phyloP scores from a whole-genome alignment of 2,113 vertebrate species.

The Phalacrocorax aristotelis region DNA sequence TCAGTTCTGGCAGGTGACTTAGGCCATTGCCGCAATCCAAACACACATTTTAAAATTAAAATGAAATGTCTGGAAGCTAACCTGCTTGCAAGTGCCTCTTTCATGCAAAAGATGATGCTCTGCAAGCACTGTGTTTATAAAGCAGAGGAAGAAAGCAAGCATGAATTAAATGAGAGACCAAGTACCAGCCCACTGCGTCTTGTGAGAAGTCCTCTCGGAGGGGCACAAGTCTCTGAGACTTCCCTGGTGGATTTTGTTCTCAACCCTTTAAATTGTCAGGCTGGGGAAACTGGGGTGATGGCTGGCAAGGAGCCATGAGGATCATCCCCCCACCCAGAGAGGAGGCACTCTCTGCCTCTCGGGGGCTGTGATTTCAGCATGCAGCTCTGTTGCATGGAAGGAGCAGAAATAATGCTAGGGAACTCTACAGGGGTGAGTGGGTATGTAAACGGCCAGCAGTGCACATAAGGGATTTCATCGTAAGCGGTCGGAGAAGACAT shows the following conservation, averaged over 20 bases:
- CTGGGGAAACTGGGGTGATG: neutral
- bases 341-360: neutral
- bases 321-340: neutral
- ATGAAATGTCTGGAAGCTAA: neutral
- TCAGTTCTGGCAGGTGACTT: neutral
- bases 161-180: neutral
- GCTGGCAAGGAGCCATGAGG: neutral
- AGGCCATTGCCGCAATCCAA: neutral
- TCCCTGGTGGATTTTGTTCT: neutral
- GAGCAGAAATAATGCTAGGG: neutral
- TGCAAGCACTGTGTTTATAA: neutral
- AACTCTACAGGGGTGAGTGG: neutral
- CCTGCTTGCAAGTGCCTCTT: neutral
- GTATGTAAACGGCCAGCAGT: neutral
- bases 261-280: neutral
- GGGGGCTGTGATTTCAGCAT: accelerated
- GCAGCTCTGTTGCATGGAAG: neutral
- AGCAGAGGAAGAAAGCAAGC: neutral
- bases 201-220: neutral
- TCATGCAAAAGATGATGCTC: neutral
- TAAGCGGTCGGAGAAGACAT: neutral
- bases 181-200: accelerated
- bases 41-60: neutral
- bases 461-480: neutral
- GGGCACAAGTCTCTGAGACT: accelerated